Percentiles rank a stretch among this genome's conserved stretches.
Conservation (phyloP, 2,113 vertebrate species). For the Engraulis encrasicolus region DNA sequence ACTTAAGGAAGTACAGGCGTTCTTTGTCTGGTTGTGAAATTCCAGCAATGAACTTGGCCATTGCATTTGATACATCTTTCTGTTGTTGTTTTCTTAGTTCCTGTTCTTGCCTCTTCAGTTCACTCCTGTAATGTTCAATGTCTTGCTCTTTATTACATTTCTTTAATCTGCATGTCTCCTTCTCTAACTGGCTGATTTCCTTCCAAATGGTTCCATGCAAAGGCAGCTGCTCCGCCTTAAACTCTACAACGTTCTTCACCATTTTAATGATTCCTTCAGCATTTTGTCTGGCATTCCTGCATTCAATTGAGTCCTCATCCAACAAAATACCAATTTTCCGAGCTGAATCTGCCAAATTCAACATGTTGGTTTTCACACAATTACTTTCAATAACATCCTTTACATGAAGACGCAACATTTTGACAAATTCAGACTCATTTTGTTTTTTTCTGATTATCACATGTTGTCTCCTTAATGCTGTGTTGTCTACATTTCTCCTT, state of each 20-base stretch:
- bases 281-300: too few relatives aligned
- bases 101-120: slow-evolving; percentile 33
- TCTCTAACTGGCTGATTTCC: slow-evolving; percentile 54
- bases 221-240: too few relatives aligned
- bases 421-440: too few relatives aligned
- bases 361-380: too few relatives aligned
- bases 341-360: slow-evolving; percentile 38
- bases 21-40: too few relatives aligned
- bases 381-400: slow-evolving; percentile 18
- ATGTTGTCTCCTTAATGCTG: slow-evolving; percentile 21
- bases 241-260: slow-evolving; percentile 39
- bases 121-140: slow-evolving; percentile 41
- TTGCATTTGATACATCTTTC: slow-evolving; percentile 11
- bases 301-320: slow-evolving; percentile 51
- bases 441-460: too few relatives aligned
- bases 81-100: slow-evolving; percentile 41
- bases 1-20: too few relatives aligned
- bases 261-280: too few relatives aligned
- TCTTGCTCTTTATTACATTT: slow-evolving; percentile 35
- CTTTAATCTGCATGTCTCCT: slow-evolving; percentile 48
- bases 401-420: slow-evolving; percentile 21
- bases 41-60: slow-evolving; percentile 33
- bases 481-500: too few relatives aligned
- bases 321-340: slow-evolving; percentile 34
- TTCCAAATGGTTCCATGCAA: slow-evolving; percentile 49